Evolutionary conservation across 2,797 vertebrate genomes (phyloP).

Genomic region (Malacoraja senta): DNA sequence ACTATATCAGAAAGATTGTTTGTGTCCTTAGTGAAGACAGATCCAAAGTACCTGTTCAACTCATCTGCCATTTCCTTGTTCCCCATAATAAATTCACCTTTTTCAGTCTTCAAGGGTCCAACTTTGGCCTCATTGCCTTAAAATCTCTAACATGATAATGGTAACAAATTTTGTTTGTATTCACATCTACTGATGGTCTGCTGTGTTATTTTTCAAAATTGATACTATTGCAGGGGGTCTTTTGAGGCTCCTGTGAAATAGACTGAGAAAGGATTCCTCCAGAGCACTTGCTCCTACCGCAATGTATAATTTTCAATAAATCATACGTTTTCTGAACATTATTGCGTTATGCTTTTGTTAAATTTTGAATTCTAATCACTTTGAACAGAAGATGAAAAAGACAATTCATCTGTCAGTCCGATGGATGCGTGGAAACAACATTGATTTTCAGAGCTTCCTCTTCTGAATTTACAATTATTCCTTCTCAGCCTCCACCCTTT

Average conservation of each 20-base stretch:
- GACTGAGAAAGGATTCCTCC: background rate
- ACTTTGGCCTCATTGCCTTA: too few species aligned
- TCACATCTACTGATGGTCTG: too few species aligned
- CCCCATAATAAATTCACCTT: too few species aligned
- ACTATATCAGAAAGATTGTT: too few species aligned
- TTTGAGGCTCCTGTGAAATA: background rate
- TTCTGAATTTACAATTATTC: background rate
- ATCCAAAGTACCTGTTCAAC: too few species aligned
- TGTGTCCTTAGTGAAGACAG: too few species aligned
- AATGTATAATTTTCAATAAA: background rate
- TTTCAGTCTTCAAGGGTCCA: too few species aligned
- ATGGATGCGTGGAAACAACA: background rate
- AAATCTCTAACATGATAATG: background rate
- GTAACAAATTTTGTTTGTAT: background rate
- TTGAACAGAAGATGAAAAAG: background rate
- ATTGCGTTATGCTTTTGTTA: background rate
- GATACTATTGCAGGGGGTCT: background rate
- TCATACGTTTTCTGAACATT: background rate
- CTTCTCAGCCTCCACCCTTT: background rate
- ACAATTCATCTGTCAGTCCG: background rate
- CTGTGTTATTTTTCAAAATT: background rate
- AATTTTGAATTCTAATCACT: background rate
- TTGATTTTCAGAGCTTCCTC: background rate
- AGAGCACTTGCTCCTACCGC: background rate
- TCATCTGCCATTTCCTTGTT: too few species aligned